A percentile compares a stretch with the other conserved stretches of the same genome.
Conservation (phyloP, 2,888 invertebrate species). For the Ditula angustiorana region DNA sequence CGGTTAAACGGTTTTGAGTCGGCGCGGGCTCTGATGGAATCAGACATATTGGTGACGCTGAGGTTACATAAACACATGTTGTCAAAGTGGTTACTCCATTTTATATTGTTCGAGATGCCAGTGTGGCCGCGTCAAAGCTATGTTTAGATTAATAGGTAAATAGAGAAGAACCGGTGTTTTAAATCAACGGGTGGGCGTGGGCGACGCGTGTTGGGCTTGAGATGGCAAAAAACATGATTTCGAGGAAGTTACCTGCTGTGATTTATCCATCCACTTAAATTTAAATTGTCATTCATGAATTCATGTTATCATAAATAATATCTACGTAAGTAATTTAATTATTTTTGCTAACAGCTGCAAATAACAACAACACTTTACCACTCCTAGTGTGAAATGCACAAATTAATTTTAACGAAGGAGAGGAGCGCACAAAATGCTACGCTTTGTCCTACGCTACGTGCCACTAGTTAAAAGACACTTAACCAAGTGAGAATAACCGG, state of each 20-base stretch:
- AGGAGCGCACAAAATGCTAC: conserved; percentile 24
- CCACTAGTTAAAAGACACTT: conserved; percentile 37
- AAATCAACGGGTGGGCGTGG: conserved; percentile 57
- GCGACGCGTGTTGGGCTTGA: conserved; percentile 42
- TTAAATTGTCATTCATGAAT: conserved; percentile 32
- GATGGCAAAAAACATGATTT: conserved; percentile 34
- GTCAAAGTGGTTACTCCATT: conserved; percentile 17
- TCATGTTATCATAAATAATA: neutral
- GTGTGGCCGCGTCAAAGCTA: conserved; percentile 29
- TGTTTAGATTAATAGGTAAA: conserved; percentile 39
- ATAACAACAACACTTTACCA: conserved; percentile 6
- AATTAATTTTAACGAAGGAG: conserved; percentile 32
- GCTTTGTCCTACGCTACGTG: conserved; percentile 20
- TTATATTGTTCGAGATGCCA: conserved; percentile 29
- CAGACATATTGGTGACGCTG: conserved; percentile 3
- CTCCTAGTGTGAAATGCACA: conserved; percentile 22
- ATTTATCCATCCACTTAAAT: conserved; percentile 5
- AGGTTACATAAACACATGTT: conserved; percentile 21
- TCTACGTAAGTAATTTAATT: neutral
- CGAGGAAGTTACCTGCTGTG: conserved; percentile 24
- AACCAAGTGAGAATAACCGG: conserved; percentile 29
- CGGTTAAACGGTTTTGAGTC: neutral
- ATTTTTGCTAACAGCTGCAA: neutral
- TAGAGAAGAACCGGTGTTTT: conserved; percentile 50
- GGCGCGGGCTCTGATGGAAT: conserved; percentile 1